These are phyloP conservation scores for Chlorospingus flavigularis DNA, from an alignment of 2,797 vertebrate species.

Conservation along the genomic window DNA sequence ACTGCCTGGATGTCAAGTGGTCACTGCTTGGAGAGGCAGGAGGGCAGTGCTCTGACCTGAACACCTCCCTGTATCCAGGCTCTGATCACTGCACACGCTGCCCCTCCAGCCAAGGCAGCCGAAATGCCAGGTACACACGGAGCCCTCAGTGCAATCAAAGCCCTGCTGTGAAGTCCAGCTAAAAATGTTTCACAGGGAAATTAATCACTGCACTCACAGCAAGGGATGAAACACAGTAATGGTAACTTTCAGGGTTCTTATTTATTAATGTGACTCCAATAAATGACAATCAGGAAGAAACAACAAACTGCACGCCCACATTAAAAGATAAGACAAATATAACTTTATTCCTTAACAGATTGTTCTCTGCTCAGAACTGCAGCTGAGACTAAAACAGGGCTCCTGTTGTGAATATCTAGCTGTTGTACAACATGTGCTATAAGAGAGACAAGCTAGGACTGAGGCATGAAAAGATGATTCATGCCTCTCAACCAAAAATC, in stretches of 20 bases:
- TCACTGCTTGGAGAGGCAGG: background rate
- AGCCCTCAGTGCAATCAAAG: background rate
- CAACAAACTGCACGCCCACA: background rate
- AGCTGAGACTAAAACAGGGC: background rate
- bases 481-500: background rate
- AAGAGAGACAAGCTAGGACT: background rate
- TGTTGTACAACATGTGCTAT: background rate
- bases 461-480: background rate
- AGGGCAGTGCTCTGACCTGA: background rate
- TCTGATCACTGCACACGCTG: accelerated
- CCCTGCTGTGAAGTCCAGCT: background rate
- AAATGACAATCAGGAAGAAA: background rate
- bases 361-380: background rate
- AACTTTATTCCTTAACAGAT: background rate
- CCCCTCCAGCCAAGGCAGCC: background rate
- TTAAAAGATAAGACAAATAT: background rate
- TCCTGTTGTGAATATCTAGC: background rate
- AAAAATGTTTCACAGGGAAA: background rate
- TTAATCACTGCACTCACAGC: background rate
- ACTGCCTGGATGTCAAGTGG: background rate
- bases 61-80: background rate
- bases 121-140: background rate
- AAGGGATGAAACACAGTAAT: background rate
- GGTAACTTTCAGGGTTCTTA: background rate
- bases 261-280: background rate